Evolutionary conservation across 2,888 invertebrate species (phyloP), one percentile per base, ranked within the genome.

Genomic region (Cloeon dipterum): DNA sequence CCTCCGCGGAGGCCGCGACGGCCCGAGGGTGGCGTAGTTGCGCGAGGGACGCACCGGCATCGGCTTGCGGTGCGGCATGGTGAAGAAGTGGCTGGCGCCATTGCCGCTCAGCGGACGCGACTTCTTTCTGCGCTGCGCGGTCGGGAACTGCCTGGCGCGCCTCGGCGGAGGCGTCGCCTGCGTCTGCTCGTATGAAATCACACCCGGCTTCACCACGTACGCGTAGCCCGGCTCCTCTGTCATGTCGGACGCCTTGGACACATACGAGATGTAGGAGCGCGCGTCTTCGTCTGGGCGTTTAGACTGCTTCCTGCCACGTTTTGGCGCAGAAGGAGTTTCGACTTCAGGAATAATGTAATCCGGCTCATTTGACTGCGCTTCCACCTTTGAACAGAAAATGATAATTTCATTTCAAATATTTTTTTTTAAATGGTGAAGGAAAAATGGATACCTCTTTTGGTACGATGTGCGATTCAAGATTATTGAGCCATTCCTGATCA

Each of bases 201-300:
- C 40, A 19, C 40, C 33, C 8, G 39, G 36, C 55, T 81, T 81
- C 39, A 78, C 77, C 32, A 83, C 74, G 20, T 74, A 66, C 10
- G 82, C 77, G 46, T 83, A 83, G 5, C 81, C 81, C 17, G 63
- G 65, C 7, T 29, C 4, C 34, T 23, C 5, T n/a, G n/a, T n/a
- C 34, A 5, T 3, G 35, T 21, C 2, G 40, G 42, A 1, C 40
- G 41, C 14, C 44, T 44, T 5, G 38, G 34, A 40, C 21, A 37
- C 41, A 16, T 42, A 37, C 13, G 40, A 39, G 8, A 16, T 14
- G 16, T 17, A 18, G 25, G 13, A 36, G 11, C 3, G 37, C 32
- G 11, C 39, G 39, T 19, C 42, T 33, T 10, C 42, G 19, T 13
- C 50, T 46, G 13, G 29, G 7, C n/a, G n/a, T 29, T 29, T n/a